Evolutionary conservation across 2,113 vertebrate species (phyloP), one percentile per base, ranked within the genome.

Genomic region (Phylloscopus trochiloides): DNA sequence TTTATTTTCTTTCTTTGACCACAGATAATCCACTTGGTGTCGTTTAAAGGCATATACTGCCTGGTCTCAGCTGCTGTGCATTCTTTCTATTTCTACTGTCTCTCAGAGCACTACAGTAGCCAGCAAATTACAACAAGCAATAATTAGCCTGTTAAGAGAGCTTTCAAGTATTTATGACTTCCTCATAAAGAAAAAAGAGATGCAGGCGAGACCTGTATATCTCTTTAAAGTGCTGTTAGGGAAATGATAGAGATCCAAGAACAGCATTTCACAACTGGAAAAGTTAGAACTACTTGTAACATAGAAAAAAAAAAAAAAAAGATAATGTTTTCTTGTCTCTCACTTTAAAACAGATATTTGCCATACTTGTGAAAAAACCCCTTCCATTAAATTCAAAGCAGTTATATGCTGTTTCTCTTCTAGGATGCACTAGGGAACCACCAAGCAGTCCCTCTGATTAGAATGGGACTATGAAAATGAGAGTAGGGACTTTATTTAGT

Each of bases 381-480:
- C 17, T 68, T 51, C 54, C n/a, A 48, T 92, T 91, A 89, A 59
- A 84, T 74, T 74, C 21, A 47, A 88, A 71, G 32, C 31, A 38
- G 38, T 73, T 73, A 55, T 74, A 59, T 40, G 24, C 34, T 73
- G 20, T 63, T 93, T 71, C 59, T 86, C 59, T 77, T 74, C 67
- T 22, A 74, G 59, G 59, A 74, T 80, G 63, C 88, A 94, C 36
- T 36, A 61, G 90, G 43, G 67, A 94, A 29, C 32, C 47, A 32
- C 51, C 47, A 74, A 38, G 63, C 36, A 43, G 43, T 73, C 31
- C 57, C 36, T 50, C n/a, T 95, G 63, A 90, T 83, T 95, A 71
- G 43, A 94, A 91, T 45, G 82, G 63, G 82, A 93, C 51, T 59
- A 55, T 59, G 72, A 92, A 96, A 96, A 96, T 86, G 81, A 83